Base-by-base conservation (phyloP, 2,888 invertebrate genomes). In the Cheilosia urbana region DNA sequence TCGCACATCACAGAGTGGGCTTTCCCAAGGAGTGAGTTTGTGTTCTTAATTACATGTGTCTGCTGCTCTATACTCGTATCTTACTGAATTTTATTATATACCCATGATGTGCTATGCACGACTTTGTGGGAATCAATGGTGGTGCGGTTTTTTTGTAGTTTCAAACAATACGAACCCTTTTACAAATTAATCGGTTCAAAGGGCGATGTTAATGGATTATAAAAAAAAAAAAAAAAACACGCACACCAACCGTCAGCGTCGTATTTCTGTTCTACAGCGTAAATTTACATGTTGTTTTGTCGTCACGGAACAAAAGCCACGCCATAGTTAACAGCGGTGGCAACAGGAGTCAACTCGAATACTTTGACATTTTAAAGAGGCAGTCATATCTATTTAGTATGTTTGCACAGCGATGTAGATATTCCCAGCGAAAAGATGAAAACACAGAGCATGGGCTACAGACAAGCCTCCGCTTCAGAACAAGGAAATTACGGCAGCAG, bases 301-400 rank as follows among this genome's bases (percentile, higher is more conserved):
- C 30, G 40, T 76, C 21, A 37, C n/a, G 45, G 62, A 49, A 51
- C 55, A 76, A 63, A 63, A 66, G 21, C 47, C 19, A 55, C 27
- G 40, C 21, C 24, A 57, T 51, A 65, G 47, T 58, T 47, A 51
- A 42, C 65, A 66, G 51, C 63, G 4, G 58, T 53, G 65, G 66
- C 49, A 66, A 58, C 66, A 72, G 34, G 65, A 76, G 65, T 77
- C 69, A 76, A 71, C 71, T 53, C 40, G 30, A 19, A 53, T 53
- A 77, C 37, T 47, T 55, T 68, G 60, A 73, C 62, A 66, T 62
- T 55, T 68, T 47, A 78, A 82, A 66, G 72, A 55, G 65, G 49
- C 78, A 72, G 65, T 53, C 24, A 65, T 51, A 58, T 51, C 27
- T 40, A 72, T 30, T 37, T 21, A 15, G 15, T 5, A 21, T 51